Conservation (phyloP, 2,797 vertebrate genomes). For the Enteromius fasciolatus region DNA sequence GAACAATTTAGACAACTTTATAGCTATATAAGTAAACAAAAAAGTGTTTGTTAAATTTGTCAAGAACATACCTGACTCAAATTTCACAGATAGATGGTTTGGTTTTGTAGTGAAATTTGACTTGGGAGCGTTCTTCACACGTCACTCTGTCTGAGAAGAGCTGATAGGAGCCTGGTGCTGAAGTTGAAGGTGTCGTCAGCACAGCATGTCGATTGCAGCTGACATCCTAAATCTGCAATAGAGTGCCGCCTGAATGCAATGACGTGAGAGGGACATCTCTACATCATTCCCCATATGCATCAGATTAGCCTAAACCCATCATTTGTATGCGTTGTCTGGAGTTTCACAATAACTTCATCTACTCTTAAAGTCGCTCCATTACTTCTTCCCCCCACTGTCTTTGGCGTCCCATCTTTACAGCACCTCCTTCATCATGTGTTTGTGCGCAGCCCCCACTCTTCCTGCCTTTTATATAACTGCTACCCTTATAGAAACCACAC, state of each 20-base stretch:
- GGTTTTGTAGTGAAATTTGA: not conserved
- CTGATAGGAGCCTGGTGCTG: conserved; percentile 25
- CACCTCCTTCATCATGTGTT: conserved; percentile 49
- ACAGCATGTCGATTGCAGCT: conserved; percentile 30
- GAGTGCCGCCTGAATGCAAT: conserved; percentile 35
- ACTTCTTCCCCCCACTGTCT: not conserved
- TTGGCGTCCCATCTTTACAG: conserved; percentile 42
- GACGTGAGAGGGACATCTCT: conserved; percentile 47
- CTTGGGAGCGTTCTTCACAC: not conserved
- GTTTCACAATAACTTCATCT: conserved; percentile 50
- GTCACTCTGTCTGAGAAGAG: not conserved
- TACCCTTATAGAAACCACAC: conserved; percentile 46
- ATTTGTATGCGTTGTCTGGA: conserved; percentile 54
- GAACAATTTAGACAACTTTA: not conserved
- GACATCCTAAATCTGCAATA: conserved; percentile 47
- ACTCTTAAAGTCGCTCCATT: conserved; percentile 66
- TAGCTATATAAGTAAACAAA: too few relatives aligned
- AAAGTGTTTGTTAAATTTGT: not conserved
- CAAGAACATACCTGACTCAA: not conserved
- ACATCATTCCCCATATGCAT: conserved; percentile 54
- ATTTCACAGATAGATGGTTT: not conserved
- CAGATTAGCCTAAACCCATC: conserved; percentile 52
- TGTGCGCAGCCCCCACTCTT: conserved; percentile 11
- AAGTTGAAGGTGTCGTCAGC: conserved; percentile 36
- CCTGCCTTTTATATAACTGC: conserved; percentile 22